Evolutionary conservation across 2,113 vertebrate species (phyloP), one percentile per base, ranked within the genome.

Genomic region (Mustelus asterias): DNA sequence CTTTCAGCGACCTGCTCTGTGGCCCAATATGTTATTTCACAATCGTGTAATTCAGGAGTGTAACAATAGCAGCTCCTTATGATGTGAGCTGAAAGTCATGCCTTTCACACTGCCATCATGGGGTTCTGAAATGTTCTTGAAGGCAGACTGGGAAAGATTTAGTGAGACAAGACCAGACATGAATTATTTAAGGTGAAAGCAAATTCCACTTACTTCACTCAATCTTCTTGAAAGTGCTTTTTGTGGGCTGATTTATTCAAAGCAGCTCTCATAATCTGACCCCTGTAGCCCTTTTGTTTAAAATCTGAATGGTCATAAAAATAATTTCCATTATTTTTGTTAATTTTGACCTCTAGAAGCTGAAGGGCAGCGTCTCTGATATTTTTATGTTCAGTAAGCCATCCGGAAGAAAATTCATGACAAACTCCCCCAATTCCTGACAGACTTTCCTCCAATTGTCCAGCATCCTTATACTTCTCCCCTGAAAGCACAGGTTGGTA

Each of bases 401-500:
- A 98, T 99, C 96, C 97, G 98, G n/a, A 96, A 97, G 5, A 99
- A 99, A 97, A 98, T 99, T 96, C 98, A 98, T 0, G 97, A 98
- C 76, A 97, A 97, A 88, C 97, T 99, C 60, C 96, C 98, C 0
- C 98, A 98, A 96, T 99, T 98, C 96, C 98, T 99, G 83, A 98
- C 98, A 0, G 98, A 98, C 70, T 98, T 99, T 18, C 98, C 98
- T 6, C 97, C 96, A 0, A 72, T 98, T 6, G 96, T 97, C 96
- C 95, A 11, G 90, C 98, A 99, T 93, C 97, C 98, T 0, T 96
- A 97, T 97, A 13, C 96, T 0, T 96, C 98, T 0, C 95, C 96
- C 7, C 96, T 89, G 89, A 96, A 96, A 0, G 97, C 97, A 44
- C 97, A 98, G 97, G 98, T 98, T 97, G 96, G 97, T 88, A 69